Conservation (phyloP, 2,888 invertebrate species). For the Meta bourneti region DNA sequence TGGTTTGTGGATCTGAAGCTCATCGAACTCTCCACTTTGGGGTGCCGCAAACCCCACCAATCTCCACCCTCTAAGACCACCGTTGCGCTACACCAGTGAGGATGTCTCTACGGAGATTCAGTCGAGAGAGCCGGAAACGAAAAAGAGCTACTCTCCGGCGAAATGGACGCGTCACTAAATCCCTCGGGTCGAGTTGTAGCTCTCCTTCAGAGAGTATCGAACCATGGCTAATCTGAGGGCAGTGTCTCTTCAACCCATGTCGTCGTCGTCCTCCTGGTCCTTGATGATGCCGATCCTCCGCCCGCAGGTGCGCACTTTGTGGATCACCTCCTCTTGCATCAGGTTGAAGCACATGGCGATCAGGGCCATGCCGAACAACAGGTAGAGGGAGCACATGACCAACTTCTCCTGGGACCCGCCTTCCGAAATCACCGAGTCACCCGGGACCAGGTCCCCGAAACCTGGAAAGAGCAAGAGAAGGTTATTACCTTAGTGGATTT, state of each 20-base stretch:
- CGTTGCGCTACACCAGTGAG: too few species aligned
- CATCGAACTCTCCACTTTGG: too few species aligned
- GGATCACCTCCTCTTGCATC: constrained; percentile 95
- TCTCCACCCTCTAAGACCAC: too few species aligned
- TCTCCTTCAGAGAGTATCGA: constrained; percentile 9
- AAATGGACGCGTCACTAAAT: background rate
- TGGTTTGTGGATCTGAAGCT: too few species aligned
- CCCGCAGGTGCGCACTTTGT: constrained; percentile 88
- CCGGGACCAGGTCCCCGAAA: constrained; percentile 92
- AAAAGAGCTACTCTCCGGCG: too few species aligned
- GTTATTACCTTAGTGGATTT: background rate
- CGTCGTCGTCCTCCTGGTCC: constrained; percentile 73
- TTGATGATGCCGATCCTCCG: constrained; percentile 78
- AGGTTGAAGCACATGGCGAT: constrained; percentile 97
- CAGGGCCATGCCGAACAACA: constrained; percentile 93
- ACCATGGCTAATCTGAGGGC: background rate
- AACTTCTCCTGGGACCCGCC: constrained; percentile 78
- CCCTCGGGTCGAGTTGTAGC: background rate
- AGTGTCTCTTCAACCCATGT: constrained; percentile 66
- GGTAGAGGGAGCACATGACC: constrained; percentile 89
- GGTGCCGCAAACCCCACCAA: too few species aligned
- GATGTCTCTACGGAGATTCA: too few species aligned
- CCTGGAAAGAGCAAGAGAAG: constrained; percentile 82
- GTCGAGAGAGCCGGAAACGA: too few species aligned
- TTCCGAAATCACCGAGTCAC: constrained; percentile 80